These are phyloP conservation scores for Aix galericulata DNA, from an alignment of 2,113 vertebrate genomes.

Conservation along the genomic window DNA sequence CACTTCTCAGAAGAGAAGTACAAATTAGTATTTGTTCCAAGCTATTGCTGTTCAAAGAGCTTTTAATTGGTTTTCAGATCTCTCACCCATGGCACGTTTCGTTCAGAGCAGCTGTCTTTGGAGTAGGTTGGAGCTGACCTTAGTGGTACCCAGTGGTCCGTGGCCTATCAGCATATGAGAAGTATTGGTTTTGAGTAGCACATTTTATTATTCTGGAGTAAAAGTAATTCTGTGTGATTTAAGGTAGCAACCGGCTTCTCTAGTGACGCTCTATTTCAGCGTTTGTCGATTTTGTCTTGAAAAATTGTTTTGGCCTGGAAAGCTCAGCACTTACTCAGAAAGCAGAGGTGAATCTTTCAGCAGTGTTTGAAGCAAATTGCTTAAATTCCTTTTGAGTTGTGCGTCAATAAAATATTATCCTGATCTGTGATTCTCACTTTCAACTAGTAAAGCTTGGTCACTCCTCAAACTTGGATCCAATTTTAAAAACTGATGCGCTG, in stretches of 20 bases:
- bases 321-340: background rate
- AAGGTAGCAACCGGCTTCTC: background rate
- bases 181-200: background rate
- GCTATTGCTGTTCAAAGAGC: conserved; percentile 59
- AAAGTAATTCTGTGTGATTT: conserved; percentile 22
- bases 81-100: background rate
- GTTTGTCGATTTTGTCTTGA: conserved; percentile 39
- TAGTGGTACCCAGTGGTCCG: background rate
- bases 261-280: background rate
- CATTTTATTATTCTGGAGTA: conserved; percentile 1
- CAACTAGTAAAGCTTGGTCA: background rate
- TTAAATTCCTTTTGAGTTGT: conserved; percentile 32
- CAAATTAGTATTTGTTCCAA: conserved; percentile 61
- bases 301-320: conserved; percentile 38
- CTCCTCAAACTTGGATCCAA: background rate
- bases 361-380: conserved; percentile 32
- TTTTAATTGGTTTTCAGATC: conserved; percentile 65
- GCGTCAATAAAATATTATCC: conserved; percentile 35
- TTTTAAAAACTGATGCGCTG: background rate
- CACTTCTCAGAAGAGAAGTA: conserved; percentile 26
- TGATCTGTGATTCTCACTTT: background rate
- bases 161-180: background rate
- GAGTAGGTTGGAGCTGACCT: conserved; percentile 7
- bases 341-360: conserved; percentile 33
- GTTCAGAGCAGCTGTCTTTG: background rate